Evolutionary conservation across 2,113 vertebrate species (phyloP).

Genomic region (Lethenteron reissneri): DNA sequence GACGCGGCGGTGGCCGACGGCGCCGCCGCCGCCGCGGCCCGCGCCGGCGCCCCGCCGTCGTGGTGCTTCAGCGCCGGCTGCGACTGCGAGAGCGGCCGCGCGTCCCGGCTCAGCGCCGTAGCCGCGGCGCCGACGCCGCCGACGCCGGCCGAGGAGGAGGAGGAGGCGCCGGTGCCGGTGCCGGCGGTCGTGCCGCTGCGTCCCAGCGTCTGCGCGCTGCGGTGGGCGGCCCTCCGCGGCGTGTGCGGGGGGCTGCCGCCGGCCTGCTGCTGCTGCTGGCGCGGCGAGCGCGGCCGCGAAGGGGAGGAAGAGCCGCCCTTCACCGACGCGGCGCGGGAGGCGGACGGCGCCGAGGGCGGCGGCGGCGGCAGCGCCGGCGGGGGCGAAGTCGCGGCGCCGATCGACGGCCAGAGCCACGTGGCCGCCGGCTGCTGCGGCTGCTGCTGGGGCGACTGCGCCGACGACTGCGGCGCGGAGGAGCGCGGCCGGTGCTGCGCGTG

Average conservation of each 20-base stretch:
- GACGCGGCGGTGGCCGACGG: background rate
- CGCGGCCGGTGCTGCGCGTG: background rate
- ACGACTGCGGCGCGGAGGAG: background rate
- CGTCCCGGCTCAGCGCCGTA: background rate
- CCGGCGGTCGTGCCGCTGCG: background rate
- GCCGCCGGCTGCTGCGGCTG: too few species aligned
- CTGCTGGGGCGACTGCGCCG: slow-evolving; percentile 1
- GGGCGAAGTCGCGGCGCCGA: background rate
- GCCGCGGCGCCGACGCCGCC: background rate
- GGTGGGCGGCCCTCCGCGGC: background rate
- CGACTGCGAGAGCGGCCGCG: background rate
- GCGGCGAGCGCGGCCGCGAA: too few species aligned
- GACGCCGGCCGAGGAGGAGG: background rate
- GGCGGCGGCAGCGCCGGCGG: background rate
- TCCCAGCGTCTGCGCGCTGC: background rate
- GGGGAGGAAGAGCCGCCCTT: too few species aligned
- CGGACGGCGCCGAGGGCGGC: background rate
- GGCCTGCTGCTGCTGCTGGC: background rate
- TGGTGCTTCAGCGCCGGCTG: background rate
- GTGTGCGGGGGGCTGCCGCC: background rate
- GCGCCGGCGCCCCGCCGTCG: too few species aligned
- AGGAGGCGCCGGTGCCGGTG: background rate
- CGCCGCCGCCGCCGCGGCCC: too few species aligned
- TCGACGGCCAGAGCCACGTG: background rate
- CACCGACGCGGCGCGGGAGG: background rate